Conservation (phyloP, 2,113 vertebrate species). For the Alectura lathami region DNA sequence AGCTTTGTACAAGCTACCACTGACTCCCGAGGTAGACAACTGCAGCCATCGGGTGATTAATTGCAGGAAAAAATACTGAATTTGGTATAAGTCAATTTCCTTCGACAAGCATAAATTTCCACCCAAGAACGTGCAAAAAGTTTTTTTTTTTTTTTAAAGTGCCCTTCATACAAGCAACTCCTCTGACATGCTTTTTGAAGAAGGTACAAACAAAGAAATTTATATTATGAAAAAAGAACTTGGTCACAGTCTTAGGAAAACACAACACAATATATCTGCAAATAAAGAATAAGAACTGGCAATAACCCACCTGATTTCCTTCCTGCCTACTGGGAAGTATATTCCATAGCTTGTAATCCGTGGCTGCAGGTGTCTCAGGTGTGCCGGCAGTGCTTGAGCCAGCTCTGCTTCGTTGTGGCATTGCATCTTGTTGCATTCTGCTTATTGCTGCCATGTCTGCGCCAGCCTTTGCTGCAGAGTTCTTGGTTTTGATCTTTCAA, state of each 20-base stretch:
- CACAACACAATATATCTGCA: background rate
- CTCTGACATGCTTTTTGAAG: background rate
- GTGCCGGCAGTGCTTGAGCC: background rate
- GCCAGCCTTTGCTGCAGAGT: background rate
- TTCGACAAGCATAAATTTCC: background rate
- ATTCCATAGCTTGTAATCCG: background rate
- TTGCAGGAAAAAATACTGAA: background rate
- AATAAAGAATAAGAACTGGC: background rate
- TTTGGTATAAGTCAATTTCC: background rate
- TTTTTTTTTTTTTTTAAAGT: background rate
- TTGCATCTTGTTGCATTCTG: background rate
- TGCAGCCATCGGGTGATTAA: background rate
- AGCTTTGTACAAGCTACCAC: background rate
- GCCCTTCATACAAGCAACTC: background rate
- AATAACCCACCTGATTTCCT: slow-evolving; percentile 14
- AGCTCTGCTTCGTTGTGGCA: background rate
- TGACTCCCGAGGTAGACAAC: background rate
- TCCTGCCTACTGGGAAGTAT: background rate
- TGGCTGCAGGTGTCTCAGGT: background rate
- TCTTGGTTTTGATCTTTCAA: background rate
- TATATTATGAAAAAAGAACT: background rate
- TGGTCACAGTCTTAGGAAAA: background rate
- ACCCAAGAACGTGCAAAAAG: background rate
- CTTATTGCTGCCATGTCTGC: rapidly evolving
- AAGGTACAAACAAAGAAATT: background rate